phyloP scores from a whole-genome alignment of 2,888 invertebrate species.

The Noctuana brunneofusca region DNA sequence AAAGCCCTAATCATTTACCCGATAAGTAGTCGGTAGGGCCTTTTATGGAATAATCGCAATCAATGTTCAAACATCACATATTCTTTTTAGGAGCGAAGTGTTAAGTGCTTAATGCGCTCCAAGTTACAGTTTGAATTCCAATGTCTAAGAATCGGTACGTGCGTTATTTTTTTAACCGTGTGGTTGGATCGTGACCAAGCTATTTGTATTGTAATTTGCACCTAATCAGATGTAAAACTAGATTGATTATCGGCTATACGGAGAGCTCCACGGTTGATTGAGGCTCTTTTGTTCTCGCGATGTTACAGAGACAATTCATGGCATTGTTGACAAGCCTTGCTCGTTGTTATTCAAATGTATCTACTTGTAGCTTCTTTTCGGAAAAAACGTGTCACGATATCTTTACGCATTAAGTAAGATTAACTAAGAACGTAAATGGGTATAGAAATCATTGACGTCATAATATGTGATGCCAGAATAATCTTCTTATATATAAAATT shows the following conservation, averaged over 20 bases:
- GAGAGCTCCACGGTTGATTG: constrained; percentile 57
- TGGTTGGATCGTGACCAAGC: constrained; percentile 69
- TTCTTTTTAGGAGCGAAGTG: background rate
- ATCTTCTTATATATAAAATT: too few species aligned
- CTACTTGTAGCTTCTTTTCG: constrained; percentile 19
- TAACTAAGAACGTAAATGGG: background rate
- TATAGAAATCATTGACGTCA: too few species aligned
- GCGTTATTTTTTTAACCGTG: constrained; percentile 29
- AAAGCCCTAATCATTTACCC: constrained; percentile 48
- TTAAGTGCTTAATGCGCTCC: background rate
- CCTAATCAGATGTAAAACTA: constrained; percentile 79
- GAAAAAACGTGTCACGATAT: constrained; percentile 17
- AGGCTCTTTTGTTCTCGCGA: constrained; percentile 58
- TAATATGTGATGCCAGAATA: too few species aligned
- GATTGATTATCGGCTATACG: constrained; percentile 74
- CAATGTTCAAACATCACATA: constrained; percentile 36
- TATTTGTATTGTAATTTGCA: constrained; percentile 81
- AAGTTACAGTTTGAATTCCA: constrained; percentile 37
- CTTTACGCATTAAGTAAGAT: background rate
- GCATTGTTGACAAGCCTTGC: constrained; percentile 51
- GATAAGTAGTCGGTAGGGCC: constrained; percentile 43
- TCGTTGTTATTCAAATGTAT: constrained; percentile 36
- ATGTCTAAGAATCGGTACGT: constrained; percentile 36
- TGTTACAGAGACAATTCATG: constrained; percentile 59
- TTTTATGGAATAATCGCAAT: constrained; percentile 44